A percentile compares a stretch with the other conserved stretches of the same genome.
These are phyloP conservation scores for Calliphora vomitoria DNA, from an alignment of 2,888 invertebrate species.

Conservation along the genomic window DNA sequence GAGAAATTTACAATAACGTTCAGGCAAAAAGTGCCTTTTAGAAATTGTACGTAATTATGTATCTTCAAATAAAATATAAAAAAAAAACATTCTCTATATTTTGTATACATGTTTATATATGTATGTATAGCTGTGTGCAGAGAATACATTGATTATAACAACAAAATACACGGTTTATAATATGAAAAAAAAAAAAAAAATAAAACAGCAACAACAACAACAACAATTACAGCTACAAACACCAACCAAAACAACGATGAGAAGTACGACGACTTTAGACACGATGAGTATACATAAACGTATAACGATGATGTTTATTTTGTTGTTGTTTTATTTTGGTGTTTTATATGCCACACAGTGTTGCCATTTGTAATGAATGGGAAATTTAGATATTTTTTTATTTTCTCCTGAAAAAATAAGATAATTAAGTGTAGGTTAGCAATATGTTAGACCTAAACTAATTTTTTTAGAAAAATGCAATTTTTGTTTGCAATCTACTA, in stretches of 20 bases:
- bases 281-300: constrained; percentile 27
- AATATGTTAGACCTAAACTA: no score
- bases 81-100: constrained; percentile 14
- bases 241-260: constrained; percentile 42
- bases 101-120: neutral
- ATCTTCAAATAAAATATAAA: constrained; percentile 77
- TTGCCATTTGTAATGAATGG: neutral
- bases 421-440: no score
- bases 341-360: neutral
- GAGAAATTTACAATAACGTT: constrained; percentile 82
- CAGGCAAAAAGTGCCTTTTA: constrained; percentile 84
- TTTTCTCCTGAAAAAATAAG: no score
- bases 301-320: constrained; percentile 23
- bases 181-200: no score
- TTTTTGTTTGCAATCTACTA: no score
- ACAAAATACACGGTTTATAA: constrained; percentile 47
- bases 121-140: constrained; percentile 13
- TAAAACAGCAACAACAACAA: no score
- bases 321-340: constrained; percentile 30
- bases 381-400: no score
- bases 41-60: constrained; percentile 81
- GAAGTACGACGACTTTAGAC: constrained; percentile 50
- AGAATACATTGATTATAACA: constrained; percentile 53
- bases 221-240: constrained; percentile 14
- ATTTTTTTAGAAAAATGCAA: no score